These are phyloP conservation scores for Anadara kagoshimensis DNA, from an alignment of 1,140 invertebrate genomes.

Conservation along the genomic window DNA sequence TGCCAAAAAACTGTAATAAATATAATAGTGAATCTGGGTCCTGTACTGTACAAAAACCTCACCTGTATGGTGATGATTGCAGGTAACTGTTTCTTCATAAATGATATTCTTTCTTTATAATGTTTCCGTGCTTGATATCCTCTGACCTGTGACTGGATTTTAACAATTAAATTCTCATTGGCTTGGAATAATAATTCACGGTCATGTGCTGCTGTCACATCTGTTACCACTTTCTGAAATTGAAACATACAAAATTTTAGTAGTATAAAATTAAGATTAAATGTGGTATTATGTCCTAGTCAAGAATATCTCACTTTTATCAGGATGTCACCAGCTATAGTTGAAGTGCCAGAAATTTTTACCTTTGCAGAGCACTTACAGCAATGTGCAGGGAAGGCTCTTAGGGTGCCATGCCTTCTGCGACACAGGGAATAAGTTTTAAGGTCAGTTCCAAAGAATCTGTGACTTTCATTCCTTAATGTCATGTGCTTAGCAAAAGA, in stretches of 20 bases:
- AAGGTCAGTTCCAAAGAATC: too few relatives aligned
- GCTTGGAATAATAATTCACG: constrained; percentile 68
- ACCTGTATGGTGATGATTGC: constrained; percentile 79
- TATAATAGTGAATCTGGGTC: too few relatives aligned
- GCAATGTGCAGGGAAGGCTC: too few relatives aligned
- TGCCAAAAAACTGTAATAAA: too few relatives aligned
- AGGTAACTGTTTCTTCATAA: constrained; percentile 76
- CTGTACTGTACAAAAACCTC: too few relatives aligned
- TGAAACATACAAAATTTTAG: not conserved
- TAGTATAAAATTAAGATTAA: not conserved
- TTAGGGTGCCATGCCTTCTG: too few relatives aligned
- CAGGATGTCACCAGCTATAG: not conserved
- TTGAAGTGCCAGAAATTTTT: too few relatives aligned
- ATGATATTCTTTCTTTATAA: constrained; percentile 74
- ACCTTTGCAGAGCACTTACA: too few relatives aligned
- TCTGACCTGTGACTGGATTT: constrained; percentile 79
- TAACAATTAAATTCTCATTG: constrained; percentile 71
- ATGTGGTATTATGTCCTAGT: too few relatives aligned
- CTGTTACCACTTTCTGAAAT: constrained; percentile 63
- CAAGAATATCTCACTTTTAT: constrained; percentile 1
- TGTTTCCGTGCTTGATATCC: constrained; percentile 80
- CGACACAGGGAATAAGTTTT: too few relatives aligned
- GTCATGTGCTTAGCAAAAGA: too few relatives aligned
- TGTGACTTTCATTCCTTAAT: too few relatives aligned
- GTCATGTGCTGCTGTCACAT: constrained; percentile 69